Percentiles rank a stretch among this genome's conserved stretches.
These are phyloP conservation scores for Pseudoatta argentina DNA, from an alignment of 1,140 invertebrate genomes.

Conservation along the genomic window DNA sequence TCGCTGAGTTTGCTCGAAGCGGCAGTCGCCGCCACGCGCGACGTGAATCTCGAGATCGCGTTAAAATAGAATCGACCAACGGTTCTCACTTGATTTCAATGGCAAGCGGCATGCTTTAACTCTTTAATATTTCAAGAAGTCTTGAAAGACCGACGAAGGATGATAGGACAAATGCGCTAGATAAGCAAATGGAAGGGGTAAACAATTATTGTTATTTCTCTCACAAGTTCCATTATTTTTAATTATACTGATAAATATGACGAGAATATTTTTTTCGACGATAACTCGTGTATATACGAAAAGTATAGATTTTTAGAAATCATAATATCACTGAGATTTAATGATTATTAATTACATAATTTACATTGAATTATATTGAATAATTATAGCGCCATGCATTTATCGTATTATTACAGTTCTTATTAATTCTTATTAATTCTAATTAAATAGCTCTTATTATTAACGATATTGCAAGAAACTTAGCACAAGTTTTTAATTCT, in stretches of 20 bases:
- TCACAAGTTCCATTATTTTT: neutral
- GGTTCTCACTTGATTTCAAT: constrained; percentile 15
- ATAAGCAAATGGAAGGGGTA: neutral
- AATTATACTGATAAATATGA: neutral
- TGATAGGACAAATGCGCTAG: neutral
- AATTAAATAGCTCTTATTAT: neutral
- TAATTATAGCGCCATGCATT: neutral
- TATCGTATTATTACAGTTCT: neutral
- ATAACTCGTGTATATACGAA: no score
- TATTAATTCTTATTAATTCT: neutral
- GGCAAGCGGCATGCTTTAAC: neutral
- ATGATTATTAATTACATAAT: neutral
- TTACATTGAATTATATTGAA: no score
- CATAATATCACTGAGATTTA: neutral
- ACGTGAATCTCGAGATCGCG: constrained; percentile 59
- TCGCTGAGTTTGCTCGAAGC: neutral
- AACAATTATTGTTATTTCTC: neutral
- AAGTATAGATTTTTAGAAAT: neutral
- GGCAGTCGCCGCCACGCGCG: constrained; percentile 9
- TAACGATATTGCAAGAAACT: neutral
- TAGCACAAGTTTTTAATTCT: neutral
- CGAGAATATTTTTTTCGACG: neutral
- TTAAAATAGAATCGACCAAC: constrained; percentile 64
- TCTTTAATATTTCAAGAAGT: constrained; percentile 18
- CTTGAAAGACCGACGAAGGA: neutral